Evolutionary conservation across 2,888 invertebrate genomes (phyloP).

Genomic region (Euzetes globulus): DNA sequence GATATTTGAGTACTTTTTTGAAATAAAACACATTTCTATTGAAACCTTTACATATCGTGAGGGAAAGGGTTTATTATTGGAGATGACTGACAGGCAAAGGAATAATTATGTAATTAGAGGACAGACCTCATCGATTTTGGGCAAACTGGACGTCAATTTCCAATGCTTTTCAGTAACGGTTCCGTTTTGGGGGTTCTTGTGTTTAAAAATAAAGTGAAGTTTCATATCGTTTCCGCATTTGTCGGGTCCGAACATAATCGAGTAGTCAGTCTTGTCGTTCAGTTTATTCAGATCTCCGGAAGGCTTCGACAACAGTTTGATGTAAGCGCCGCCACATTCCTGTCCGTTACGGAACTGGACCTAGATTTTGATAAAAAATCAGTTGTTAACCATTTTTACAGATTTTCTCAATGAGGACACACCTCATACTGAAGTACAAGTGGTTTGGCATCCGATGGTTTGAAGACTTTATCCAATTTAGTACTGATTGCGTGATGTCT

Average conservation of each 20-base stretch:
- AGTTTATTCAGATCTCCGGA: constrained; percentile 64
- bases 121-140: constrained; percentile 52
- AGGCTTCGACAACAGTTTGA: constrained; percentile 69
- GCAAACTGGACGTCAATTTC: constrained; percentile 63
- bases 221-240: constrained; percentile 96
- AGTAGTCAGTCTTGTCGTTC: constrained; percentile 92
- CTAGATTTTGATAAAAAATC: constrained; percentile 2
- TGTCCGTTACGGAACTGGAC: constrained; percentile 81
- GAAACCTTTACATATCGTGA: too few relatives aligned
- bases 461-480: constrained; percentile 66
- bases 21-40: too few relatives aligned
- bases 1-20: too few relatives aligned
- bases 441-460: constrained; percentile 69
- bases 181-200: constrained; percentile 86
- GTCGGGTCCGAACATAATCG: constrained; percentile 99
- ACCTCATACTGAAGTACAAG: constrained; percentile 71
- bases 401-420: neutral
- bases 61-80: too few relatives aligned
- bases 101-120: too few relatives aligned
- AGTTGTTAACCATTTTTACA: neutral
- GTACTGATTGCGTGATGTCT: constrained; percentile 78
- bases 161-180: constrained; percentile 88
- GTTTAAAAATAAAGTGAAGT: constrained; percentile 81
- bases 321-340: constrained; percentile 96
- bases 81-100: too few relatives aligned